Base-by-base conservation (phyloP, 2,888 invertebrate species). In the Tholera decimalis region DNA sequence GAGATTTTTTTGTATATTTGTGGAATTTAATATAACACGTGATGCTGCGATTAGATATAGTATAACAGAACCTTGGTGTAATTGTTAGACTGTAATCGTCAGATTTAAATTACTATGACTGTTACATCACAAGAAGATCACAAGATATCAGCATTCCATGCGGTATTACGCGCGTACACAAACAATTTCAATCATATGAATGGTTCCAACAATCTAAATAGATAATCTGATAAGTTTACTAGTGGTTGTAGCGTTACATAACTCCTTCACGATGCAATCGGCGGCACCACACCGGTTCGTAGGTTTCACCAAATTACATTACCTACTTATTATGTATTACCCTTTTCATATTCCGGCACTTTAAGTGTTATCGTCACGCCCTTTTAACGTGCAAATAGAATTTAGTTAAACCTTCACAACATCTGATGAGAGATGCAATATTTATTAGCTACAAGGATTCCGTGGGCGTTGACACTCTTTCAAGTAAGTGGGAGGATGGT, bases 241-340 rank as follows among this genome's bases (percentile, higher is more conserved):
- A 53, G 24, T 13, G 33, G 56, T 57, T 59, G 55, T 56, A 49
- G 28, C 43, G 22, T 65, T 72, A 77, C 51, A 57, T 66, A 74
- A 74, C 73, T 26, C 15, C 28, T 64, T 56, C 73, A 73, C 66
- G 55, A 58, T 74, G 73, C 74, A 77, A 66, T 44, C 53, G 66
- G 73, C 66, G 77, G 59, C 11, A 28, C 37, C 56, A 50, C 49
- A 63, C 13, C 11, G 18, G 18, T 56, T n/a, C 37, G 55, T 60
- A 28, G 44, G 56, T 77, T 72, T 47, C 59, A 77, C 55, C 30
- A 39, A 70, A 43, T 70, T 57, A 69, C 56, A 62, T 68, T 35
- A 64, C 24, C 44, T 57, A 41, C 13, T 46, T 33, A 72, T 51
- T n/a, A 9, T 28, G 6, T 39, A 43, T 69, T 33, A 58, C 44